These are phyloP conservation scores for Pinctada fucata DNA, from an alignment of 2,888 invertebrate species.

Conservation along the genomic window DNA sequence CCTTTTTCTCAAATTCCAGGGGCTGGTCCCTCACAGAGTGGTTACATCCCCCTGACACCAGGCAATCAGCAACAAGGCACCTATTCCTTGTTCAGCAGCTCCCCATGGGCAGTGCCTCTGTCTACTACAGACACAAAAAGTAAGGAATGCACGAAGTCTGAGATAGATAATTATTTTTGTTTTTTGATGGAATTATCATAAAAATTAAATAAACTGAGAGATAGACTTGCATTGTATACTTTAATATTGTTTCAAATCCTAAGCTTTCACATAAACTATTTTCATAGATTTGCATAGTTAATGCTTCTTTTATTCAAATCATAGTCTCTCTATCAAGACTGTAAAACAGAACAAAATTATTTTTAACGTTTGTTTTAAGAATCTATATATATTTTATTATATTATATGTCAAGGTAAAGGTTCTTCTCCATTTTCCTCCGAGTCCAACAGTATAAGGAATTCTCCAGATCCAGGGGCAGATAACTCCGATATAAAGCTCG, in stretches of 20 bases:
- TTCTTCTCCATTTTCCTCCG: conserved; percentile 71
- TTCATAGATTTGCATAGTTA: too few relatives aligned
- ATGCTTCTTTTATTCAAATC: too few relatives aligned
- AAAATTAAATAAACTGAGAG: too few relatives aligned
- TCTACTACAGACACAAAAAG: conserved; percentile 63
- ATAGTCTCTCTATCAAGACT: too few relatives aligned
- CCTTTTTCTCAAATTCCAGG: neutral
- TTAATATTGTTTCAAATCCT: too few relatives aligned
- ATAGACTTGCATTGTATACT: too few relatives aligned
- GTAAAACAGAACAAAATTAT: too few relatives aligned
- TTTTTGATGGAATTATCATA: too few relatives aligned
- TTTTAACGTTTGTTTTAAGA: too few relatives aligned
- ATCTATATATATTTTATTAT: too few relatives aligned
- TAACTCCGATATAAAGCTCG: conserved; percentile 24
- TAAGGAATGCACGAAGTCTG: conserved; percentile 29
- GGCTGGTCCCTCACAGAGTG: neutral
- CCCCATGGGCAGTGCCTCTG: conserved; percentile 69
- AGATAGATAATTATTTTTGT: too few relatives aligned
- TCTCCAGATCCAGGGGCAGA: conserved; percentile 68
- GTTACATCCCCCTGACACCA: neutral
- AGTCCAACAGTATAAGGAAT: conserved; percentile 68
- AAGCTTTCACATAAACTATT: too few relatives aligned
- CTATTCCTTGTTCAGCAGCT: conserved; percentile 72
- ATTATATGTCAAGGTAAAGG: conserved; percentile 58
- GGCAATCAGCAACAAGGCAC: conserved; percentile 53